Evolutionary conservation across 2,888 invertebrate species (phyloP), one percentile per base, ranked within the genome.

Genomic region (Dorcus parallelipipedus): DNA sequence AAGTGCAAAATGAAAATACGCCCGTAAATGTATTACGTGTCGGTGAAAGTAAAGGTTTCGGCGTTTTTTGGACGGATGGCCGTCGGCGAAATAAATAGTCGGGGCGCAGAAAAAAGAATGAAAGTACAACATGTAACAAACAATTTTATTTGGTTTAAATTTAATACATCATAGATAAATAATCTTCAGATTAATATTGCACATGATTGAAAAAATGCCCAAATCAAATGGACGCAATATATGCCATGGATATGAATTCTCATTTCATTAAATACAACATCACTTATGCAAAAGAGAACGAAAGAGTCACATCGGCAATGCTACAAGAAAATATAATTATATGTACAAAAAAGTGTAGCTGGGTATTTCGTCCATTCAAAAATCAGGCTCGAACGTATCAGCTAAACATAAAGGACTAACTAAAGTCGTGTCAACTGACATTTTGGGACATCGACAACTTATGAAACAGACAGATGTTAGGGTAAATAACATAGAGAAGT

Each of bases 141-240:
- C 78, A 78, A 75, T 76, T 77, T 77, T 78, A 76, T 77, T 78
- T 78, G 76, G 76, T 76, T 77, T 78, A 75, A 77, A 75, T 75
- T 77, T 75, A 77, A 77, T 78, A 78, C 77, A 78, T 77, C 72
- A 74, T 78, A 77, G 77, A 78, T 78, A 78, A 78, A 78, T 78
- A 77, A 78, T 76, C 71, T 66, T 77, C 75, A 77, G 75, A 76
- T 75, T 77, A 78, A 78, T 78, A 78, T 78, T 78, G 78, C 78
- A 78, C 78, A 78, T 77, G 75, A 76, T 75, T 75, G 74, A 76
- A 76, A 73, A 72, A 76, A 76, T 73, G 75, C 75, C 74, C 74
- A 73, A 68, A 72, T 76, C 72, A 77, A 77, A 77, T 77, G 77
- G 76, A 78, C 76, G 76, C 73, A 75, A 76, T 73, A 74, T 71